phyloP scores from a whole-genome alignment of 2,797 vertebrate genomes.

The Anniella stebbinsi region DNA sequence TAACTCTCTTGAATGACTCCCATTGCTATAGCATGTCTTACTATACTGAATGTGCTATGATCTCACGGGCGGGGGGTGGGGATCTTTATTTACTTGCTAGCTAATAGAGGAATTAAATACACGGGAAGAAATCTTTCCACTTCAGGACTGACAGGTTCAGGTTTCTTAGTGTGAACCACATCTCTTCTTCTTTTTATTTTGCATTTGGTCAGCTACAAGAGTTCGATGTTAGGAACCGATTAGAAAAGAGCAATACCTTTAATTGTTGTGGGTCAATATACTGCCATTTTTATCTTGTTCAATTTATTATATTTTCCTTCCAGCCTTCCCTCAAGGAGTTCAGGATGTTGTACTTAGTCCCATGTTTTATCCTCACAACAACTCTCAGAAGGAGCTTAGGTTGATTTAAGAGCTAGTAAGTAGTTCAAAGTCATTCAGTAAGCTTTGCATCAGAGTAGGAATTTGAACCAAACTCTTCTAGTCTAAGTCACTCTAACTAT shows the following conservation, averaged over 20 bases:
- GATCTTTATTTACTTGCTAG: conserved; percentile 24
- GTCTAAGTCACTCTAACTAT: background rate
- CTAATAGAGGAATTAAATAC: conserved; percentile 47
- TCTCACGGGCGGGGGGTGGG: conserved; percentile 26
- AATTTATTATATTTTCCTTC: background rate
- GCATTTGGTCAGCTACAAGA: background rate
- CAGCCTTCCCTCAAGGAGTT: background rate
- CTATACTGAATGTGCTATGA: conserved; percentile 34
- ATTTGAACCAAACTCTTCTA: no score
- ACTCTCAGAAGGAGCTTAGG: background rate
- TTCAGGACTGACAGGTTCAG: background rate
- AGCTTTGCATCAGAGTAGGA: background rate
- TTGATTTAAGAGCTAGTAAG: background rate
- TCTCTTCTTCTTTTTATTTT: background rate
- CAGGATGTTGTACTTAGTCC: background rate
- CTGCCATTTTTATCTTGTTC: background rate
- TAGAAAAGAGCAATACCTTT: background rate
- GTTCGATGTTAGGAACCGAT: background rate
- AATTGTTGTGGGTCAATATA: background rate
- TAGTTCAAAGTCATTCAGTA: background rate
- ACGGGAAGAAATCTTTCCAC: fast-evolving
- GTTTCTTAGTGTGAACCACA: background rate
- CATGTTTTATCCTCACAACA: background rate
- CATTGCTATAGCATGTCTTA: conserved; percentile 28
- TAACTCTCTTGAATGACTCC: conserved; percentile 62